Base-by-base conservation (phyloP, 2,797 vertebrate species). In the Scarus forsteni region DNA sequence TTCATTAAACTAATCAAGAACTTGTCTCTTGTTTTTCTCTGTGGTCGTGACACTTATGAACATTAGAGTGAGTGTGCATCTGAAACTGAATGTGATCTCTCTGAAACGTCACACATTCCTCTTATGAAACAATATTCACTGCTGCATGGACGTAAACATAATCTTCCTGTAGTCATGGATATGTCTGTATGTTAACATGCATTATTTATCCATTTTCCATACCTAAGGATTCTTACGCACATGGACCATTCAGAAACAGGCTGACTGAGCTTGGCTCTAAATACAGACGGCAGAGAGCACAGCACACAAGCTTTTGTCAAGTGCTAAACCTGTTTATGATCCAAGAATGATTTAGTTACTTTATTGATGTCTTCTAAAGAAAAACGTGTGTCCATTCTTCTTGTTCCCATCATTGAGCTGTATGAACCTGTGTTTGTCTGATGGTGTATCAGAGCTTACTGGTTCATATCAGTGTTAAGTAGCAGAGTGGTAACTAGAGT, bases 191-290 rank as follows among this genome's bases (percentile, higher is more conserved):
- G 43, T 63, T 48, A 39, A 15, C 77, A 48, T 92, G 57, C 74
- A 91, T 92, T 83, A 85, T 93, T 87, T 14, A 93, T 75, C 0
- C 1, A 11, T 72, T 90, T 91, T 89, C 89, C 90, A 80, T 83
- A 77, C 60, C 10, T 70, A 43, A 55, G 14, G 46, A 6, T 60
- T 69, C 55, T 63, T 63, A 68, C 0, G 3, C 35, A 60, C 16
- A 58, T 10, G 39, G n/a, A 58, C 27, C 42, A 15, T 38, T 68
- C 59, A 45, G 3, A 58, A 57, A 51, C 51, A 42, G 40, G 46
- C 2, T 6, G 3, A 38, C n/a, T 36, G 12, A 59, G 35, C 27
- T 57, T 53, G 44, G 38, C 6, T 64, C 3, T 52, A 5, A 13
- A 34, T 6, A 3, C 8, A 1, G 8, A 6, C 15, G 38, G 10